Conservation (phyloP, 37 sponge, comb jelly and placozoan genomes). For the Ianthella basta region DNA sequence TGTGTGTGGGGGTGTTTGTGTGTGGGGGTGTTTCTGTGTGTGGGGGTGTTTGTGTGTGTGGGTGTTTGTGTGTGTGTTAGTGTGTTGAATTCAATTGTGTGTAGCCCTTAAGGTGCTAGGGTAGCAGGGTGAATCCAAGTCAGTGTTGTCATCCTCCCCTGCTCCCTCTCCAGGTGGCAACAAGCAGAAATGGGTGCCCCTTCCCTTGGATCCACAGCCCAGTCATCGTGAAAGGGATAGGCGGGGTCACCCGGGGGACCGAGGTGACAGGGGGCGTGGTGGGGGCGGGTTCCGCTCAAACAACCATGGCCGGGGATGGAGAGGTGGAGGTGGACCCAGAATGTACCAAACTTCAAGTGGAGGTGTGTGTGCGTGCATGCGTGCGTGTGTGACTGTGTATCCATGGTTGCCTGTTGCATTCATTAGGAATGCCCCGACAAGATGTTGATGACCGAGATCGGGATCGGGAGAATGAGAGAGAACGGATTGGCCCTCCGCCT, state of each 20-base stretch:
- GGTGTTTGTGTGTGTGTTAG: neutral
- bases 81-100: slow-evolving; percentile 11
- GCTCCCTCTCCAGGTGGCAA: slow-evolving; percentile 40
- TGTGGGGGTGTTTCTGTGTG: neutral
- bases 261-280: slow-evolving; percentile 25
- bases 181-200: slow-evolving; percentile 82
- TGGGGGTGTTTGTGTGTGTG: neutral
- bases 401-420: too few species aligned
- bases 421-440: slow-evolving; percentile 8
- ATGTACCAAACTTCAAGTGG: slow-evolving; percentile 21
- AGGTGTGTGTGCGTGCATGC: slow-evolving; percentile 27
- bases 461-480: slow-evolving; percentile 22
- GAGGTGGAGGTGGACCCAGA: slow-evolving; percentile 1
- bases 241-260: slow-evolving; percentile 19
- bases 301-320: neutral
- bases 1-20: neutral
- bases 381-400: neutral
- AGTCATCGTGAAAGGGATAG: slow-evolving; percentile 13
- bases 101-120: too few species aligned
- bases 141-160: too few species aligned
- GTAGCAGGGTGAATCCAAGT: too few species aligned
- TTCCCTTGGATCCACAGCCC: slow-evolving; percentile 48
- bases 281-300: neutral
- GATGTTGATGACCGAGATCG: neutral
- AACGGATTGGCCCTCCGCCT: slow-evolving; percentile 25